Conservation (phyloP, 2,888 invertebrate species). For the Chalcosyrphus nemorum region DNA sequence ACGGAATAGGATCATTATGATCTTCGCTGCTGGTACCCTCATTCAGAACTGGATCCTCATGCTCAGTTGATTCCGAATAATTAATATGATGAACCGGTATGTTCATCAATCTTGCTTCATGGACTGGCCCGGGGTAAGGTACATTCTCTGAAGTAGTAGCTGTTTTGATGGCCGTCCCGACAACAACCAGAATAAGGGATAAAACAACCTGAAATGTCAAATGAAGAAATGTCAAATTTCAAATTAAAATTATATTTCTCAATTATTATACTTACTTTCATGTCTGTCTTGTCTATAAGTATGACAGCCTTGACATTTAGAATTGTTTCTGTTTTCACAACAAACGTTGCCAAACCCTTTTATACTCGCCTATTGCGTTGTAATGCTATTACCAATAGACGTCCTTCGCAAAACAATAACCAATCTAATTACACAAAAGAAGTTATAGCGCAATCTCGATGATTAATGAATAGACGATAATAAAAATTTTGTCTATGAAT, state of each 20-base stretch:
- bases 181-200: background rate
- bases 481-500: background rate
- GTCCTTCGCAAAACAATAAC: background rate
- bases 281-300: background rate
- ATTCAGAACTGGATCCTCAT: constrained; percentile 11
- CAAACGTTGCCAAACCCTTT: background rate
- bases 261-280: constrained; percentile 3
- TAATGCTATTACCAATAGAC: background rate
- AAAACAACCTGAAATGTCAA: constrained; percentile 18
- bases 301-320: constrained; percentile 1
- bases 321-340: background rate
- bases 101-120: constrained; percentile 43
- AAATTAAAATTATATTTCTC: background rate
- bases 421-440: background rate
- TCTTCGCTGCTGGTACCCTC: background rate
- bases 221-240: background rate
- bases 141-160: background rate
- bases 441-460: background rate
- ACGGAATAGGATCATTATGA: constrained; percentile 9
- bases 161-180: background rate
- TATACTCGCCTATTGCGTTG: constrained; percentile 15
- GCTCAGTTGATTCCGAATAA: constrained; percentile 1
- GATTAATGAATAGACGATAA: background rate
- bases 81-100: constrained; percentile 43
- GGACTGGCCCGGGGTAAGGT: constrained; percentile 46